Base-by-base conservation (phyloP, 2,797 vertebrate genomes). In the Australoheros facetus region DNA sequence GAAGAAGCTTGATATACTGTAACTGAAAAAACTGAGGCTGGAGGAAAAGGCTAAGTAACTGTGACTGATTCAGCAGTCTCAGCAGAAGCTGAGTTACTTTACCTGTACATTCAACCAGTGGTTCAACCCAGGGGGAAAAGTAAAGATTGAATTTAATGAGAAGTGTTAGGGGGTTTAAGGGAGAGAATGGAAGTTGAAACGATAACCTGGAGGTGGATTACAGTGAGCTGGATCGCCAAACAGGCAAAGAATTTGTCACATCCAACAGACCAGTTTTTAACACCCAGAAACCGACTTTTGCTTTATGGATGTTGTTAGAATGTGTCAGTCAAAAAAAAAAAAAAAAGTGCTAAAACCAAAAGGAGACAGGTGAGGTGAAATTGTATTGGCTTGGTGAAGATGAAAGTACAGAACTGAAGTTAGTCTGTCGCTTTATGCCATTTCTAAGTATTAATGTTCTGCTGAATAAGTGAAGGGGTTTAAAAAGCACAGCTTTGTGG, bases 361-460 rank as follows among this genome's bases (percentile, higher is more conserved):
- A 7, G 42, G 56, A 77, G 39, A 80, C 60, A 72, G 56, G 73
- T 56, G 57, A 80, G 28, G 77, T 77, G 69, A 69, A 81, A 80
- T 84, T 56, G 11, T 75, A 79, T 80, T 62, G 23, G 75, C 32
- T 54, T 45, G 64, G 57, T 56, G 42, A 72, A 37, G 48, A 54
- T 70, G 59, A 82, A 80, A 59, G 7, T 7, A 77, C 6, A 14
- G 12, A 51, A 73, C 73, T 73, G 34, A 54, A 32, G 30, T 8
- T 73, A 71, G 8, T 62, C 59, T 73, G 56, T 77, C 39, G 56
- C 5, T 51, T 16, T 28, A 2, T 71, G 37, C 77, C 10, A 78
- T 85, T 72, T 78, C 19, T 53, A 45, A 21, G 39, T 71, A 34
- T 64, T 19, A 71, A 71, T 26, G 10, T 19, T 51, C 37, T 73